Percentiles rank a stretch among this genome's conserved stretches.
These are phyloP conservation scores for Trichomycterus rosablanca DNA, from an alignment of 2,113 vertebrate species.

Conservation along the genomic window DNA sequence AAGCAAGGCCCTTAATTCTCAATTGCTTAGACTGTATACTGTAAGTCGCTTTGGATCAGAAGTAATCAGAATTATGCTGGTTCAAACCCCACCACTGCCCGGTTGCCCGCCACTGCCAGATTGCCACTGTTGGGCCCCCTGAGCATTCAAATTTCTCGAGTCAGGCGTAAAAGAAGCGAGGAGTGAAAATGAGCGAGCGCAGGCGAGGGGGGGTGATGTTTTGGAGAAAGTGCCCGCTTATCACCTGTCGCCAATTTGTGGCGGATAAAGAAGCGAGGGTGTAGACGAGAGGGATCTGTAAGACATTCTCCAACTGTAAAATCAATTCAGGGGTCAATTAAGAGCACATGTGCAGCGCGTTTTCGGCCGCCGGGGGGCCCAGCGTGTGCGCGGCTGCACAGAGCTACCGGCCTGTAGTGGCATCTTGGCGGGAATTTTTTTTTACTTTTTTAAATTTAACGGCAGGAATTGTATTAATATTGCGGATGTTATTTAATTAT, in stretches of 20 bases:
- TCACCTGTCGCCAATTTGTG: slow-evolving; percentile 33
- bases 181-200: background rate
- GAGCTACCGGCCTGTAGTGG: background rate
- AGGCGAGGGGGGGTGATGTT: slow-evolving; percentile 13
- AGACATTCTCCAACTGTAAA: slow-evolving; percentile 62
- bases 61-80: too few relatives aligned
- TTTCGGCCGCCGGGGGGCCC: slow-evolving; percentile 41
- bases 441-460: too few relatives aligned
- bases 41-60: too few relatives aligned
- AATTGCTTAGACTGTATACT: too few relatives aligned
- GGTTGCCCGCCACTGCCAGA: too few relatives aligned
- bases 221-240: too few relatives aligned
- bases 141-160: too few relatives aligned
- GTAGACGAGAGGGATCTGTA: slow-evolving; percentile 57
- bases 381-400: slow-evolving; percentile 16
- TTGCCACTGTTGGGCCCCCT: too few relatives aligned
- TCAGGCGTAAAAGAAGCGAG: background rate
- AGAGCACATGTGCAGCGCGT: slow-evolving; percentile 60
- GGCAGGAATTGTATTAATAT: too few relatives aligned
- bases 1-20: too few relatives aligned
- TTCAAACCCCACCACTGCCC: too few relatives aligned
- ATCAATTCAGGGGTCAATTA: slow-evolving; percentile 63
- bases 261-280: slow-evolving; percentile 49
- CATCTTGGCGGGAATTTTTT: background rate
- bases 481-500: too few relatives aligned